These are phyloP conservation scores for Hydractinia symbiolongicarpus DNA, from an alignment of 30 jellyfish, hydroid and myxozoan genomes.

Conservation along the genomic window DNA sequence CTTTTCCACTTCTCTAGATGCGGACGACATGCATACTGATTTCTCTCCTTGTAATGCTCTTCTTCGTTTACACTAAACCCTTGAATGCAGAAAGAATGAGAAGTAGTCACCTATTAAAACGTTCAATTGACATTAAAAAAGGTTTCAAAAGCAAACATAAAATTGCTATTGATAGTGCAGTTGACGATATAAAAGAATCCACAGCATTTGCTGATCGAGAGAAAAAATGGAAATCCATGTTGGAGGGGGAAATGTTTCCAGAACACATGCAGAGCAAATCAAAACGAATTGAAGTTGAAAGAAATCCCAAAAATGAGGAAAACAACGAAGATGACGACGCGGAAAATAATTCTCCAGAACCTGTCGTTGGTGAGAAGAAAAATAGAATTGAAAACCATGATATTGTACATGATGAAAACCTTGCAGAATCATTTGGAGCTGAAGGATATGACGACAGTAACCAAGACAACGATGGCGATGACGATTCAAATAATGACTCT, in stretches of 20 bases:
- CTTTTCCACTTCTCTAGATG: too few relatives aligned
- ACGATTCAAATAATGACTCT: neutral
- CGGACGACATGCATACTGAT: too few relatives aligned
- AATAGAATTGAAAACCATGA: conserved; percentile 4
- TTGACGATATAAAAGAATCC: conserved; percentile 29
- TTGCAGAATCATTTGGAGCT: conserved; percentile 20
- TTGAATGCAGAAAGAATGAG: too few relatives aligned
- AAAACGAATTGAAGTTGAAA: neutral
- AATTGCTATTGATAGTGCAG: conserved; percentile 24
- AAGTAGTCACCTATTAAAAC: too few relatives aligned
- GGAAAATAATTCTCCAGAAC: neutral
- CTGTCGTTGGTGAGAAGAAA: conserved; percentile 2
- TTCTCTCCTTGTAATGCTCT: too few relatives aligned
- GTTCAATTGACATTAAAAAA: too few relatives aligned
- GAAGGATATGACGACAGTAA: conserved; percentile 14
- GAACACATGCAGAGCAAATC: neutral
- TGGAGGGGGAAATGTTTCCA: conserved; percentile 42
- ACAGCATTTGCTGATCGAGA: conserved; percentile 35
- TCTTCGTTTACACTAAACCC: too few relatives aligned
- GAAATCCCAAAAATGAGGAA: neutral
- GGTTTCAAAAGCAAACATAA: neutral
- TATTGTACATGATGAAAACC: conserved; percentile 5
- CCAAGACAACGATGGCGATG: conserved; percentile 11
- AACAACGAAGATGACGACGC: conserved; percentile 7
- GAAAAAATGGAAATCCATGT: conserved; percentile 21